Conservation (phyloP, 2,797 vertebrate species). For the Cebuella pygmaea region DNA sequence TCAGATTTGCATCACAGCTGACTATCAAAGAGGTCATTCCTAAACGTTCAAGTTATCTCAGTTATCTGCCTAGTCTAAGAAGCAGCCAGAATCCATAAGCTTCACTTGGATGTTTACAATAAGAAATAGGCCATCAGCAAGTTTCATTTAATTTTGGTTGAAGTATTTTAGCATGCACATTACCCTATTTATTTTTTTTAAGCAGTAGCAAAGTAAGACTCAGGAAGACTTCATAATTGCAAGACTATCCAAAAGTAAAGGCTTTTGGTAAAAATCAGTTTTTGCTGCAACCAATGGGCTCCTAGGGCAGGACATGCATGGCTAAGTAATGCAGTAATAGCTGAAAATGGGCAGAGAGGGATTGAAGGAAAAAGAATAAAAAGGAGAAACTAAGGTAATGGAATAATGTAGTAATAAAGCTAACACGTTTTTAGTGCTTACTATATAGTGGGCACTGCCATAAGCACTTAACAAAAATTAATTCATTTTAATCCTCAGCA, state of each 20-base stretch:
- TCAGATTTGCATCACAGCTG: not conserved
- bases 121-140: not conserved
- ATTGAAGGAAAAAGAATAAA: not conserved
- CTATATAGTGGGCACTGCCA: not conserved
- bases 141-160: slow-evolving; percentile 37
- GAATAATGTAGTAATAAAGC: not conserved
- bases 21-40: not conserved
- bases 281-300: not conserved
- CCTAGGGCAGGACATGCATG: not conserved
- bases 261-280: not conserved
- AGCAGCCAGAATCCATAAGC: not conserved
- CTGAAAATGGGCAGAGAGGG: not conserved
- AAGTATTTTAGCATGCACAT: not conserved
- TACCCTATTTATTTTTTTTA: not conserved
- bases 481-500: not conserved
- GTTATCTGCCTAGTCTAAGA: not conserved
- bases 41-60: not conserved
- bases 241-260: not conserved
- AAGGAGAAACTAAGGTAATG: not conserved
- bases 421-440: not conserved
- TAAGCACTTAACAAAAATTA: not conserved
- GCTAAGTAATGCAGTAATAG: not conserved
- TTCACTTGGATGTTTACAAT: not conserved
- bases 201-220: not conserved
- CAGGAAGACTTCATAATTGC: not conserved